Evolutionary conservation across 2,888 invertebrate species (phyloP), one percentile per base, ranked within the genome.

Genomic region (Leptopilina myrica): DNA sequence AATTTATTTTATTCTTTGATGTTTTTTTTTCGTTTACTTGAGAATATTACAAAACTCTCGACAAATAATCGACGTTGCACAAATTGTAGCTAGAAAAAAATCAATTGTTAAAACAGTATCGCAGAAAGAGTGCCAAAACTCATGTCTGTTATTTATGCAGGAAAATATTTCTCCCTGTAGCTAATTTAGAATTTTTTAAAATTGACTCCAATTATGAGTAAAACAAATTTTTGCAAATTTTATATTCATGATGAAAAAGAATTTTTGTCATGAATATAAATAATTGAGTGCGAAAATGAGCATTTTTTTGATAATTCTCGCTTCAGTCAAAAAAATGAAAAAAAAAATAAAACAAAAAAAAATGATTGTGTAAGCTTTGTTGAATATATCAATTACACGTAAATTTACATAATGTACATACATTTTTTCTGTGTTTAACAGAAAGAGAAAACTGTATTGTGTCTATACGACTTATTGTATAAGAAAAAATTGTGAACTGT

Each of bases 401-500:
- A 46, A 46, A 69, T 69, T 69, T 69, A 69, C 69, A 69, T 20
- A 26, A 73, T 73, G 56, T 73, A 56, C 33, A 73, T 56, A 73
- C n/a, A 56, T 56, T 11, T 49, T 40, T 69, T 26, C 53, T 62
- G 62, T 20, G 7, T 9, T 26, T 20, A 40, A 65, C 65, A 65
- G 46, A 66, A 66, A 40, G 46, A 43, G 9, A 20, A 33, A 64
- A 64, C 77, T 65, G 69, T 79, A 80, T 81, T 85, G 82, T 86
- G 85, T 86, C 56, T 65, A 79, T 49, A 76, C 80, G n/a, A 66
- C 11, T 80, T 69, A 77, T 80, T 81, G 64, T 53, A 33, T 33
- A 64, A 79, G 75, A 75, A 75, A 33, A 65, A 14, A 73, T 73
- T 56, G 8, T 67, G 66, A 43, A 66, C 53, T 53, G 26, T 73